Evolutionary conservation across 2,888 invertebrate species (phyloP), one percentile per base, ranked within the genome.

Genomic region (Harpalus rubripes): DNA sequence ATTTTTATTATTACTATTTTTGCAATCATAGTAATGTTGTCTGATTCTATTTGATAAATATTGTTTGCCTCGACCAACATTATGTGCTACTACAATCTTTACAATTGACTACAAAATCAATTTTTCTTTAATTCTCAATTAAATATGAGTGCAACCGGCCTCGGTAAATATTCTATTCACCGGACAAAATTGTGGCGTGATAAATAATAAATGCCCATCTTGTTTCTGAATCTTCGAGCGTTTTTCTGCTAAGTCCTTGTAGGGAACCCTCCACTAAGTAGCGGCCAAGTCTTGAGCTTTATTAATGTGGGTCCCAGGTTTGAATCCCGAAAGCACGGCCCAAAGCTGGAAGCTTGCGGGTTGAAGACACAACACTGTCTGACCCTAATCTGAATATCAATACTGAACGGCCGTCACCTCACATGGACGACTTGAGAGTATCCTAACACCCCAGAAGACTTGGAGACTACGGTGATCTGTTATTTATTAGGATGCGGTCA

Each of bases 301-400:
- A 63, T 63, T 63, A 63, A 63, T 63, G 63, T 63, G 22, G 63
- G 63, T 18, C 22, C 63, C 10, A 22, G 63, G 63, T 63, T 63
- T 63, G 63, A 63, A 63, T 63, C 63, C 63, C 63, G 18, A 16
- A 32, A 32, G 32, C 32, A 32, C 32, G 32, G 32, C 32, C 32
- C 32, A 32, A 32, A 32, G 32, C 32, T 32, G 32, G 32, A 32
- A 26, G 26, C 63, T 22, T 18, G 63, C 63, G 63, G 63, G 26
- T 10, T 26, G 5, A 22, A 63, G 63, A 63, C 63, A 63, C 63
- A 63, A 63, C 63, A 63, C 18, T 12, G 63, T 26, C 22, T 63
- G 63, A 63, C 63, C 63, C 63, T 63, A 63, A 63, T 63, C 63
- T 63, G 63, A 63, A 63, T 63, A 63, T 63, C 63, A 63, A 63